These are phyloP conservation scores for Mimumesa dahlbomi DNA, from an alignment of 2,888 invertebrate genomes.

Conservation along the genomic window DNA sequence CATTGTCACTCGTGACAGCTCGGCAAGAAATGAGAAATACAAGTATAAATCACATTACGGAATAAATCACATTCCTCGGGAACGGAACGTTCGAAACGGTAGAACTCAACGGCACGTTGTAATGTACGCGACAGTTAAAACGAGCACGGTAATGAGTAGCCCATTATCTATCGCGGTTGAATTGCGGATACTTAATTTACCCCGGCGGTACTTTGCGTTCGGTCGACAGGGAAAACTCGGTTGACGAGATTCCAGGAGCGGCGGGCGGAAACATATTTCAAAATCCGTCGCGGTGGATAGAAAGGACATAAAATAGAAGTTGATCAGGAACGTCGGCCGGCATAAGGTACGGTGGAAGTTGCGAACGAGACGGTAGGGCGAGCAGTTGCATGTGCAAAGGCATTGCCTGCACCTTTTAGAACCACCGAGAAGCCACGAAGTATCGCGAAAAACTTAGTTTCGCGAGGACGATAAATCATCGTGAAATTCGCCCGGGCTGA, in stretches of 20 bases:
- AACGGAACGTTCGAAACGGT: neutral
- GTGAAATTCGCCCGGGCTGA: constrained; percentile 75
- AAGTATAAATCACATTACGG: too few relatives aligned
- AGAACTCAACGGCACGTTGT: neutral
- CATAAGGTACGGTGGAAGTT: constrained; percentile 31
- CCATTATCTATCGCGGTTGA: neutral
- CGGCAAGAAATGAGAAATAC: too few relatives aligned
- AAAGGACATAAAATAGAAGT: constrained; percentile 50
- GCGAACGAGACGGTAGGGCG: constrained; percentile 19
- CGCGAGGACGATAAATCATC: constrained; percentile 75
- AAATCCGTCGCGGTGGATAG: constrained; percentile 26
- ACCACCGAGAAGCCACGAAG: constrained; percentile 56
- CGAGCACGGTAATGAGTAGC: neutral
- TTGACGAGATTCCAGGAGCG: constrained; percentile 17
- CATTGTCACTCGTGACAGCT: too few relatives aligned
- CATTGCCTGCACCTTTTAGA: constrained; percentile 47
- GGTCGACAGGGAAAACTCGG: constrained; percentile 1
- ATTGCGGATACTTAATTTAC: constrained; percentile 2
- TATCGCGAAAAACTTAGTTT: constrained; percentile 76
- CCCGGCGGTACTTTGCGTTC: constrained; percentile 9
- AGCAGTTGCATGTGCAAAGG: constrained; percentile 55
- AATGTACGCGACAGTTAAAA: neutral
- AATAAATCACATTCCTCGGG: too few relatives aligned
- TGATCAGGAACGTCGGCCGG: constrained; percentile 44
- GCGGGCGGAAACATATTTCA: constrained; percentile 47